Conservation (phyloP, 2,888 invertebrate genomes). For the Apoda limacodes region DNA sequence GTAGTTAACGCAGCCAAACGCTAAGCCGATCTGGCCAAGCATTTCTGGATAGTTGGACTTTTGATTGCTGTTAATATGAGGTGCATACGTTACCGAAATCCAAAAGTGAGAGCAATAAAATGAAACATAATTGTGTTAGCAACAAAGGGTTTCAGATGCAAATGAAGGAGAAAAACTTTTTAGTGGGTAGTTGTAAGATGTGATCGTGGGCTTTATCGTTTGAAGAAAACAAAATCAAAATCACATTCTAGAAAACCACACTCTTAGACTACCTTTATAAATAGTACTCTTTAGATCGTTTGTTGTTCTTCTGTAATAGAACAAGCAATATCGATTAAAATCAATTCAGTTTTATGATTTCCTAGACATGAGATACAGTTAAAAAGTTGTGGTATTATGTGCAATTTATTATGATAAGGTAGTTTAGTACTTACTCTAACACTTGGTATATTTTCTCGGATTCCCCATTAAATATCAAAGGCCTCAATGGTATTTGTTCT, state of each 20-base stretch:
- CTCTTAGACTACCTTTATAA: constrained; percentile 56
- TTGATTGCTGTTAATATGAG: constrained; percentile 48
- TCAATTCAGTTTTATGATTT: too few species aligned
- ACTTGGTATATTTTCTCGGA: constrained; percentile 77
- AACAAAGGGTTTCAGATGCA: constrained; percentile 13
- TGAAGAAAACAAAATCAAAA: constrained; percentile 10
- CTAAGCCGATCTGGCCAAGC: constrained; percentile 64
- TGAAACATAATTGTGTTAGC: constrained; percentile 28
- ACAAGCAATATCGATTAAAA: constrained; percentile 34
- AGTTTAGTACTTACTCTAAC: constrained; percentile 76
- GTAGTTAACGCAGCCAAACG: constrained; percentile 66
- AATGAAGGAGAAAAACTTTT: too few species aligned
- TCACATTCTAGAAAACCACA: constrained; percentile 32
- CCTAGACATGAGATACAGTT: too few species aligned
- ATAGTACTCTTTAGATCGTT: constrained; percentile 67
- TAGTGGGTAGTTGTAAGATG: too few species aligned
- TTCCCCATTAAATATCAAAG: constrained; percentile 77
- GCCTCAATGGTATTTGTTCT: constrained; percentile 84
- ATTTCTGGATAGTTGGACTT: constrained; percentile 67
- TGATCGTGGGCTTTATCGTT: too few species aligned
- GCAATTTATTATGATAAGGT: too few species aligned
- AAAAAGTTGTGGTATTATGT: too few species aligned
- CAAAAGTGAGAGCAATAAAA: constrained; percentile 35
- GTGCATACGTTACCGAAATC: constrained; percentile 21
- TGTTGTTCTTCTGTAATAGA: constrained; percentile 64